A percentile compares a stretch with the other conserved stretches of the same genome.
phyloP scores from a whole-genome alignment of 2,113 vertebrate genomes.

The Geococcyx californianus region DNA sequence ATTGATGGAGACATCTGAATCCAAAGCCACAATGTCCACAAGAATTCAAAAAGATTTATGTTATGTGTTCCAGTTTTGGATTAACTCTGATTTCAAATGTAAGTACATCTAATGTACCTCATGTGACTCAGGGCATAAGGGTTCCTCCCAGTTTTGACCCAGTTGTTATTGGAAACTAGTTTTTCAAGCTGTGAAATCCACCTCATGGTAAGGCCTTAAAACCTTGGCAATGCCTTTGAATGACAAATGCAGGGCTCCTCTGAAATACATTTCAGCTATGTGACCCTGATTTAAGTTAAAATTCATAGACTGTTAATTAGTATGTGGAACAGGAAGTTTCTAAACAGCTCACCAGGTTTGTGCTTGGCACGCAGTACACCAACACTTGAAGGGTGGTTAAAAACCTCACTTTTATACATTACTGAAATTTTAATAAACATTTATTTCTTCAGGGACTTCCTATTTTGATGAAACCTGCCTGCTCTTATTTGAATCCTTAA shows the following conservation, averaged over 20 bases:
- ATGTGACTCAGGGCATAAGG: not conserved
- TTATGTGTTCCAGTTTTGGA: not conserved
- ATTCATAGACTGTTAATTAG: slow-evolving; percentile 75
- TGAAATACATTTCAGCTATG: not conserved
- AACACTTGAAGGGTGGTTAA: slow-evolving; percentile 48
- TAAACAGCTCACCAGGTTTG: slow-evolving; percentile 67
- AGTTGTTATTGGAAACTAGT: slow-evolving; percentile 1
- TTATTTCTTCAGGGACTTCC: slow-evolving; percentile 53
- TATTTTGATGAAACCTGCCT: slow-evolving; percentile 54
- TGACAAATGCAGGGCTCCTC: slow-evolving; percentile 50
- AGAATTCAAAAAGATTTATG: not conserved
- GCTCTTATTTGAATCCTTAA: slow-evolving; percentile 52
- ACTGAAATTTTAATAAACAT: slow-evolving; percentile 49
- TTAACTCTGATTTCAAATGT: slow-evolving; percentile 26
- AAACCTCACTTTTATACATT: not conserved
- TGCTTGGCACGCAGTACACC: slow-evolving; percentile 42
- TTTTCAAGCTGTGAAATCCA: slow-evolving; percentile 28
- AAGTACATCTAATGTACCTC: not conserved
- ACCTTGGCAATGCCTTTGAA: slow-evolving; percentile 52
- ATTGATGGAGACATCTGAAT: not conserved
- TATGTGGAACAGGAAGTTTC: slow-evolving; percentile 70
- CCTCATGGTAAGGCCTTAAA: not conserved
- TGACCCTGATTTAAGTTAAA: slow-evolving; percentile 63
- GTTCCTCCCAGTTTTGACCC: slow-evolving; percentile 37
- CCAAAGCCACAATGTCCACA: not conserved